Base-by-base conservation (phyloP, 1,140 invertebrate species). In the Drosophila sulfurigaster region DNA sequence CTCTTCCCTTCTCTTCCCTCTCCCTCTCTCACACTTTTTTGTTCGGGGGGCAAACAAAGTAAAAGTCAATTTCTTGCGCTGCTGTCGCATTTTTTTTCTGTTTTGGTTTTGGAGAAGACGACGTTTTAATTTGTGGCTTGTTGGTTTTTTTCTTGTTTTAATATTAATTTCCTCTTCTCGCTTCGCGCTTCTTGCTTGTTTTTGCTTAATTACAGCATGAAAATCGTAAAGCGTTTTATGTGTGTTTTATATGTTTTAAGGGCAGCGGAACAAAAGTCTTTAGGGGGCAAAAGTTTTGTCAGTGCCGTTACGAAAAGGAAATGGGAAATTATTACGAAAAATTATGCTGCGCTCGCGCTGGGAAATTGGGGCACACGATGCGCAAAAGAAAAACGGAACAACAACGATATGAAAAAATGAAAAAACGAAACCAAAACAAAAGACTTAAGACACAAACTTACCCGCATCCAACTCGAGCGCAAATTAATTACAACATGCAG, bases 291-390 rank as follows among this genome's bases (percentile, higher is more conserved):
- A 70, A 65, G 20, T 25, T 60, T 64, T 63, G 11, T 58, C 16
- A 62, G 15, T 59, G 11, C 28, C 28, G 30, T 59, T 56, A 67
- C 57, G 71, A 66, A 80, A 80, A 80, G 75, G 75, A 80, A 80
- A 75, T 80, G 71, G 70, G 70, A 80, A 80, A 78, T 80, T 80
- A 80, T 80, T 78, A 80, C 66, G 62, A 80, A 78, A 25, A 75
- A 70, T 70, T 66, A 58, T 75, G 65, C 58, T 60, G 63, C 56
- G 58, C 41, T 54, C 20, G 20, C 20, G 57, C 56, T 78, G 71
- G 62, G 75, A 80, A 80, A 78, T 75, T 69, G 70, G 78, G 66
- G 30, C 72, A 67, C 52, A 32, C 10, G 43, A 49, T 48, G 57
- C 69, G 30, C 59, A 57, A 60, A 67, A 58, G 41, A 13, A 43